Evolutionary conservation across 2,113 vertebrate species (phyloP).

Genomic region (Microtus montanus): DNA sequence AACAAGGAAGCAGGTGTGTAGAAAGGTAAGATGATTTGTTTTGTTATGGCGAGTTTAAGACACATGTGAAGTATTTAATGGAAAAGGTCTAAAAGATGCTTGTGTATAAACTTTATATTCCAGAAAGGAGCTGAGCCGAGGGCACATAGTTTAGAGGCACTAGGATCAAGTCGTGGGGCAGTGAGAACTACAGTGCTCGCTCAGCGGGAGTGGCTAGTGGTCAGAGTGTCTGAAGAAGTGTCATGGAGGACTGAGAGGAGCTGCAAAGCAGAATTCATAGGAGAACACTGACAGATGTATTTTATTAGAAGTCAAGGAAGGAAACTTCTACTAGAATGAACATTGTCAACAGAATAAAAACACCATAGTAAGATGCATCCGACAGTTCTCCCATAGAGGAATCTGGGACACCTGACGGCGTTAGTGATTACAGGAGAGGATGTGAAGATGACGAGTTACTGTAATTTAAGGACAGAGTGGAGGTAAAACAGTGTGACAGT

Average conservation of each 20-base stretch:
- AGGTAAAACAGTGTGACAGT: not conserved
- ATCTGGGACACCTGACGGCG: not conserved
- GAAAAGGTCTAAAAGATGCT: not conserved
- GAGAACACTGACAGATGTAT: not conserved
- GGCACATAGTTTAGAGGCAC: not conserved
- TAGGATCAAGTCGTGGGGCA: not conserved
- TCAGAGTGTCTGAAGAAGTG: not conserved
- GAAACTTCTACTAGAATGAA: slow-evolving; percentile 8
- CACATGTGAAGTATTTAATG: not conserved
- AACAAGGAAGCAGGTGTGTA: slow-evolving; percentile 15
- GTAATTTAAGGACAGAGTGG: not conserved
- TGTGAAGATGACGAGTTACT: not conserved
- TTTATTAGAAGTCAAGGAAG: slow-evolving; percentile 24
- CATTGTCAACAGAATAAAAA: slow-evolving; percentile 42
- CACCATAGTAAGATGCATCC: not conserved
- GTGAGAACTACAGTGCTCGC: not conserved
- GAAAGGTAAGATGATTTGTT: slow-evolving; percentile 19
- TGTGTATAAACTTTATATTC: slow-evolving; percentile 25
- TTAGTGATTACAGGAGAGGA: slow-evolving; percentile 10
- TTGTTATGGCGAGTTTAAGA: slow-evolving; percentile 27
- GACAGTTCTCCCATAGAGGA: not conserved
- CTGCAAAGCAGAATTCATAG: not conserved
- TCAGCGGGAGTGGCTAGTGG: not conserved
- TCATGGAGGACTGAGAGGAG: not conserved
- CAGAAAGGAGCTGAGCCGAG: slow-evolving; percentile 29